phyloP scores from a whole-genome alignment of 2,113 vertebrate genomes.

The Siniperca chuatsi region DNA sequence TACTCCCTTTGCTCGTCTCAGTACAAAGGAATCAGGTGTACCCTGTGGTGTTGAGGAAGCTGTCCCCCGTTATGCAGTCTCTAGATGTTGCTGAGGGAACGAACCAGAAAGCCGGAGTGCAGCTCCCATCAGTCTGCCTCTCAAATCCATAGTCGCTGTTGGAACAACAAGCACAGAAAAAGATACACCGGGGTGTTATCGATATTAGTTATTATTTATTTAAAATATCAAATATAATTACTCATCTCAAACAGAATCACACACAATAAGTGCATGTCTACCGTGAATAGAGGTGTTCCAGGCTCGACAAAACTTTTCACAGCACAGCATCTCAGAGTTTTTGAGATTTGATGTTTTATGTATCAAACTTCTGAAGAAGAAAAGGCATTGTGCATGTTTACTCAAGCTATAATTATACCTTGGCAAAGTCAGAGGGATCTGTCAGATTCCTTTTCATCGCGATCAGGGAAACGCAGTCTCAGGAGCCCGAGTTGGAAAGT shows the following conservation, averaged over 20 bases:
- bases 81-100: slow-evolving; percentile 89
- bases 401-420: slow-evolving; percentile 46
- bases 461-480: slow-evolving; percentile 29
- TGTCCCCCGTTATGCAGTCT: slow-evolving; percentile 91
- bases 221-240: slow-evolving; percentile 27
- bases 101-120: slow-evolving; percentile 93
- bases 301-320: slow-evolving; percentile 7
- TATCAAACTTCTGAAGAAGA: slow-evolving; percentile 37
- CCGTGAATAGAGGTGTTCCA: slow-evolving; percentile 8
- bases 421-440: slow-evolving; percentile 30
- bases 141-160: slow-evolving; percentile 94
- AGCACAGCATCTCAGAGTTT: not conserved
- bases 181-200: not conserved
- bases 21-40: slow-evolving; percentile 70
- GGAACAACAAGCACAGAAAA: slow-evolving; percentile 35
- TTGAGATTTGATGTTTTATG: slow-evolving; percentile 52
- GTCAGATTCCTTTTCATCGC: slow-evolving; percentile 48
- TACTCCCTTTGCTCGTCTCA: not conserved
- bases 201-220: slow-evolving; percentile 21
- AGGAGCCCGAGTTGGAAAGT: slow-evolving; percentile 7
- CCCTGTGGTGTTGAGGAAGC: slow-evolving; percentile 95
- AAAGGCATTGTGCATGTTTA: slow-evolving; percentile 42
- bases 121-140: slow-evolving; percentile 90
- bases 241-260: slow-evolving; percentile 24
- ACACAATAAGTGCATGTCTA: not conserved